Base-by-base conservation (phyloP, 2,797 vertebrate genomes). In the Semaprochilodus insignis region DNA sequence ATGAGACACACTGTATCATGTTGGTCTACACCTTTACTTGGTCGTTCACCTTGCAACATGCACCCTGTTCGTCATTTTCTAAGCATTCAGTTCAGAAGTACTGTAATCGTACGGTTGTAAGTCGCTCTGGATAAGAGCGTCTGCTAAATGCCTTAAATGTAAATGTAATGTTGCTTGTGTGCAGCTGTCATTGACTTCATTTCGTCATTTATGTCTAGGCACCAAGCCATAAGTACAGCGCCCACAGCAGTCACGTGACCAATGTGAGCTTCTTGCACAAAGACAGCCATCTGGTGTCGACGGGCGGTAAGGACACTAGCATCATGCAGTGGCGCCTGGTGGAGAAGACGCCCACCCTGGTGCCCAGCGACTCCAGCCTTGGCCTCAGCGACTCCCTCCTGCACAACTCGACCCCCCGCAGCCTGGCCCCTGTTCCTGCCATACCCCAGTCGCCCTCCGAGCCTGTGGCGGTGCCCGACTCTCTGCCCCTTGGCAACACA, bases 171-270 rank as follows among this genome's bases (percentile, higher is more conserved):
- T 66, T 63, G 15, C 59, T 77, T 62, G 44, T 62, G 44, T 63
- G 8, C 44, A 19, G 6, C 51, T 52, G 51, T 54, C 11, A 13
- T 17, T 54, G 52, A 17, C 15, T 54, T 16, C 3, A 6, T 54
- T 25, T 65, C 27, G 34, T 34, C 15, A n/a, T 90, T 91, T 88
- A 86, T 85, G 59, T 31, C 6, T 70, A 99, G 98, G 97, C 97
- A 74, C 97, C 97, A 51, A 99, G 97, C 90, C 96, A 97, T 86
- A 98, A 99, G 87, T 99, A 99, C 94, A 97, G 96, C 0, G 98
- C 97, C 81, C 98, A 99, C 94, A 99, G 97, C 88, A 99, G 98
- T 92, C 98, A 99, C 0, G 98, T 99, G 91, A 99, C 98, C 92
- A 99, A 99, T 0, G 98, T 99, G 89, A 98, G 97, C 91, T 99